phyloP scores from a whole-genome alignment of 1,140 invertebrate species.

The Magallana gigas region DNA sequence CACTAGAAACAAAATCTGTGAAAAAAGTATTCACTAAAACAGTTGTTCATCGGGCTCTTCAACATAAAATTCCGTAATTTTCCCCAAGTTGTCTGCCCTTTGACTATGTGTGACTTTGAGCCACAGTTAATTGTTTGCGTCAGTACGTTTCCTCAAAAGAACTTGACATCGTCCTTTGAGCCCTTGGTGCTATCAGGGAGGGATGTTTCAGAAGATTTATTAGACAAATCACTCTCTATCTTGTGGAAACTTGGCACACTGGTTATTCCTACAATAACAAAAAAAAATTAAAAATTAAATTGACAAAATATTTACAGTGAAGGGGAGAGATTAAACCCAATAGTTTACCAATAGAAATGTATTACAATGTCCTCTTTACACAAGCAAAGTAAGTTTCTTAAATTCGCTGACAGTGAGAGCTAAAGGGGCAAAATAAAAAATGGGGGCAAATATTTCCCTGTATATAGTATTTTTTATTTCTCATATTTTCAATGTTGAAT shows the following conservation, averaged over 20 bases:
- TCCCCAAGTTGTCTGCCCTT: background rate
- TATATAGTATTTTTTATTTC: too few relatives aligned
- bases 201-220: background rate
- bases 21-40: background rate
- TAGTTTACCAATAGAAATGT: too few relatives aligned
- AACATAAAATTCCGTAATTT: background rate
- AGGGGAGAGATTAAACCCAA: too few relatives aligned
- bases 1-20: too few relatives aligned
- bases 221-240: conserved; percentile 11
- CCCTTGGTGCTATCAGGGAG: background rate
- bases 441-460: too few relatives aligned
- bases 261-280: conserved; percentile 51
- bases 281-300: too few relatives aligned
- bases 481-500: too few relatives aligned
- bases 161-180: background rate
- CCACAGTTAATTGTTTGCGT: background rate
- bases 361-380: too few relatives aligned
- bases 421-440: too few relatives aligned
- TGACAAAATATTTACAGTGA: too few relatives aligned
- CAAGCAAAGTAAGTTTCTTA: too few relatives aligned
- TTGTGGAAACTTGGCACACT: conserved; percentile 64
- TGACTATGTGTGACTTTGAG: background rate
- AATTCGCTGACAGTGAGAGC: too few relatives aligned
- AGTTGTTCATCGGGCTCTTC: background rate
- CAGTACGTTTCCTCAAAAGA: background rate